phyloP scores from a whole-genome alignment of 2,888 invertebrate genomes.

The Noctua fimbriata region DNA sequence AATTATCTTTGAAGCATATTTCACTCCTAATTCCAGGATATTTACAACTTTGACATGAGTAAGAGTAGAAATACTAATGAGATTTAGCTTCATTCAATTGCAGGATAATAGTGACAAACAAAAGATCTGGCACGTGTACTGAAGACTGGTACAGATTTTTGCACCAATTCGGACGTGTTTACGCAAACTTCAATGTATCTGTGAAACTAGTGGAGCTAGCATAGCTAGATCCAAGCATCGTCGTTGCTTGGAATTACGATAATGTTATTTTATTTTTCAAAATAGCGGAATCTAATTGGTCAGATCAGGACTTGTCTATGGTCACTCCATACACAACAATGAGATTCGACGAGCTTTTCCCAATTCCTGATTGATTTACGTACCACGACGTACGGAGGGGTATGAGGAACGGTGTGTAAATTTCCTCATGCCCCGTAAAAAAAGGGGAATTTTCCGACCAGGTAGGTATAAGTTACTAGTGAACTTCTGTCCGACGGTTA shows the following conservation, averaged over 20 bases:
- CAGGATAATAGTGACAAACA: not conserved
- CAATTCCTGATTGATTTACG: not conserved
- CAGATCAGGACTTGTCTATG: no score
- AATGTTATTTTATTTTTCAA: no score
- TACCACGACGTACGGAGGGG: not conserved
- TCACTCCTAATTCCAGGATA: not conserved
- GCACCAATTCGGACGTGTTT: not conserved
- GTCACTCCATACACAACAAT: not conserved
- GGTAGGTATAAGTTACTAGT: no score
- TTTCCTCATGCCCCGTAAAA: no score
- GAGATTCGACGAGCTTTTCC: not conserved
- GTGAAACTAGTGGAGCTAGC: not conserved
- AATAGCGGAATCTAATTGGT: no score
- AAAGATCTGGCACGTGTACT: not conserved
- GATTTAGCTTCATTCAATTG: constrained; percentile 10
- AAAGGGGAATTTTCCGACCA: no score
- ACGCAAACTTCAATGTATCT: not conserved
- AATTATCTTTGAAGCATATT: not conserved
- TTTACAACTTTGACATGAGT: not conserved
- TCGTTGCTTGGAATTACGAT: not conserved
- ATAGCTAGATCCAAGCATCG: not conserved
- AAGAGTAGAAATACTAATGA: not conserved
- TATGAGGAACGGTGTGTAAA: not conserved
- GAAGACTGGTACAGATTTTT: not conserved
- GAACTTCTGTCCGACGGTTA: no score